Conservation (phyloP, 1,140 invertebrate genomes). For the Microplitis mediator region DNA sequence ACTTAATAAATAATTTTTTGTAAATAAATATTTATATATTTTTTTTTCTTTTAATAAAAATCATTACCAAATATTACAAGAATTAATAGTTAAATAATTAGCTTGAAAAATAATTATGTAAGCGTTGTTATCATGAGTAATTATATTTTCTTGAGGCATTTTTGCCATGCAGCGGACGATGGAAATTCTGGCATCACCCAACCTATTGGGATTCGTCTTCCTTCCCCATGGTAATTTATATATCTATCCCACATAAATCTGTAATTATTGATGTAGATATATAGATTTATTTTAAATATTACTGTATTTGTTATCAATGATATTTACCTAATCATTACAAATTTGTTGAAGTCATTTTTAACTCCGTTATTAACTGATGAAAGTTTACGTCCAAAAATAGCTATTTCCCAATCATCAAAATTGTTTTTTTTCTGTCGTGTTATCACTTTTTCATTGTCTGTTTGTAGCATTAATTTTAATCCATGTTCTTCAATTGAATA, state of each 20-base stretch:
- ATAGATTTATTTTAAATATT: not conserved
- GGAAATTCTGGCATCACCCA: slow-evolving; percentile 63
- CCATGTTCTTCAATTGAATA: slow-evolving; percentile 57
- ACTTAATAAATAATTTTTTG: slow-evolving; percentile 36
- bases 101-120: not conserved
- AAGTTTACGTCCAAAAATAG: slow-evolving; percentile 50
- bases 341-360: slow-evolving; percentile 49
- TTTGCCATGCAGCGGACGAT: slow-evolving; percentile 56
- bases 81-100: not conserved
- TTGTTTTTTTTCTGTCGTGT: slow-evolving; percentile 48
- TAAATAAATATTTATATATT: slow-evolving; percentile 23
- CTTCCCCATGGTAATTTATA: slow-evolving; percentile 48
- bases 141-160: slow-evolving; percentile 47
- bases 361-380: slow-evolving; percentile 38
- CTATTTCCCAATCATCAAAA: slow-evolving; percentile 50
- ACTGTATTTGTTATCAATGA: not conserved
- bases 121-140: not conserved
- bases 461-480: slow-evolving; percentile 56
- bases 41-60: not conserved
- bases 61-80: not conserved
- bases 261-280: slow-evolving; percentile 29
- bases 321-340: slow-evolving; percentile 55
- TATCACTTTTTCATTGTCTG: slow-evolving; percentile 51
- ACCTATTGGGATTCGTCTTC: slow-evolving; percentile 62
- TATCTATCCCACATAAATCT: slow-evolving; percentile 66